These are phyloP conservation scores for Callimorpha dominula DNA, from an alignment of 2,888 invertebrate species.

Conservation along the genomic window DNA sequence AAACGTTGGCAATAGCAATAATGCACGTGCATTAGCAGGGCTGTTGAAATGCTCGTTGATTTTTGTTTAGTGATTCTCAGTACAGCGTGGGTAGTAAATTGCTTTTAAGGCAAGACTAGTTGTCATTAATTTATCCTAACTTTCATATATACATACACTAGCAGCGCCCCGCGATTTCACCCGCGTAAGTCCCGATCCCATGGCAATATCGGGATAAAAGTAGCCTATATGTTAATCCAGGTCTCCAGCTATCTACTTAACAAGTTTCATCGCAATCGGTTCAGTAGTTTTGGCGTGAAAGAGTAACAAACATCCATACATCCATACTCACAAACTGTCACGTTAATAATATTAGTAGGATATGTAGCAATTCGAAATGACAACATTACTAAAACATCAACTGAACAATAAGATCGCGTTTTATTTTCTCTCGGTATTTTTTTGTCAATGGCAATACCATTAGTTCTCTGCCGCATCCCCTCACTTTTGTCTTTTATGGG, in stretches of 20 bases:
- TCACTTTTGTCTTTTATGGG: background rate
- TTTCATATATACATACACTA: too few relatives aligned
- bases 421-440: background rate
- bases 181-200: too few relatives aligned
- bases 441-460: too few relatives aligned
- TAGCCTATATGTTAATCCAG: too few relatives aligned
- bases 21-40: constrained; percentile 27
- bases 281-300: too few relatives aligned
- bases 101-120: background rate
- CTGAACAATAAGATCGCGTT: background rate
- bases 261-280: too few relatives aligned
- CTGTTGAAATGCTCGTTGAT: constrained; percentile 7
- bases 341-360: too few relatives aligned
- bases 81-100: constrained; percentile 5
- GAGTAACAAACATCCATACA: too few relatives aligned
- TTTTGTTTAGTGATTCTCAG: constrained; percentile 1
- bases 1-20: constrained; percentile 22
- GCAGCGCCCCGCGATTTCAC: too few relatives aligned
- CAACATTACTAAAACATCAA: background rate
- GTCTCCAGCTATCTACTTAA: too few relatives aligned
- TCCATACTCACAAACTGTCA: too few relatives aligned
- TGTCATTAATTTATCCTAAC: background rate
- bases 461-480: background rate
- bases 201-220: too few relatives aligned
- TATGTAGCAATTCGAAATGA: background rate